phyloP scores from a whole-genome alignment of 92 coral and sea anemone species.

The Nematostella vectensis region DNA sequence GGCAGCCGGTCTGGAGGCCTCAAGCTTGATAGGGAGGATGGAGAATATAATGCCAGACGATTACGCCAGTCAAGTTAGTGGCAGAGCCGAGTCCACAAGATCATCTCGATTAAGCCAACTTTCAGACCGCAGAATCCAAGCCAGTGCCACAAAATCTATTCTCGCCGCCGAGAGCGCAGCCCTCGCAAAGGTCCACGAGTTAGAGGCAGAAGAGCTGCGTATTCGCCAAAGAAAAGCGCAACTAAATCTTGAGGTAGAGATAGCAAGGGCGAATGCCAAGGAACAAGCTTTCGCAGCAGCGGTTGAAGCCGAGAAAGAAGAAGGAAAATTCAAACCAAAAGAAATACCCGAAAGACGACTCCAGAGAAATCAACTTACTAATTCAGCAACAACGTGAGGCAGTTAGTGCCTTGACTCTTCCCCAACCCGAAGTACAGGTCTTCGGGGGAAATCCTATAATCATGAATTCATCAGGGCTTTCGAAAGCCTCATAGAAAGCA shows the following conservation, averaged over 20 bases:
- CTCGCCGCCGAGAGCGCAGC: background rate
- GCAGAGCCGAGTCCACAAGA: background rate
- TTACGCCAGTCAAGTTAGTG: slow-evolving; percentile 2
- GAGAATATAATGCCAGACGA: slow-evolving; percentile 1
- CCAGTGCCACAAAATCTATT: background rate
- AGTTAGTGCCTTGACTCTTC: background rate
- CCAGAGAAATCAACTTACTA: background rate
- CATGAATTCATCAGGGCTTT: slow-evolving; percentile 18
- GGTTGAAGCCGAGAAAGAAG: background rate
- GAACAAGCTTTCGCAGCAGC: background rate
- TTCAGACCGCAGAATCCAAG: background rate
- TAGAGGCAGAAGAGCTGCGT: background rate
- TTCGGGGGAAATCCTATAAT: slow-evolving; percentile 3
- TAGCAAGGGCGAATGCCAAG: background rate
- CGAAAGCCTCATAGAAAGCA: slow-evolving; percentile 15
- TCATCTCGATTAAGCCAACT: background rate
- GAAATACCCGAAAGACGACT: background rate
- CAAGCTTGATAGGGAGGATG: background rate
- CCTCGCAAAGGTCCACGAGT: background rate
- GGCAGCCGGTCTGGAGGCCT: slow-evolving; percentile 5
- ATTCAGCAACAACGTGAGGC: background rate
- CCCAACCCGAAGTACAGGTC: background rate
- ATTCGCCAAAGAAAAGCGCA: background rate
- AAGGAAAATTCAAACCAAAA: background rate
- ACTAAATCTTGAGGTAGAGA: background rate